phyloP scores from a whole-genome alignment of 2,888 invertebrate genomes.

The Athalia rosae region DNA sequence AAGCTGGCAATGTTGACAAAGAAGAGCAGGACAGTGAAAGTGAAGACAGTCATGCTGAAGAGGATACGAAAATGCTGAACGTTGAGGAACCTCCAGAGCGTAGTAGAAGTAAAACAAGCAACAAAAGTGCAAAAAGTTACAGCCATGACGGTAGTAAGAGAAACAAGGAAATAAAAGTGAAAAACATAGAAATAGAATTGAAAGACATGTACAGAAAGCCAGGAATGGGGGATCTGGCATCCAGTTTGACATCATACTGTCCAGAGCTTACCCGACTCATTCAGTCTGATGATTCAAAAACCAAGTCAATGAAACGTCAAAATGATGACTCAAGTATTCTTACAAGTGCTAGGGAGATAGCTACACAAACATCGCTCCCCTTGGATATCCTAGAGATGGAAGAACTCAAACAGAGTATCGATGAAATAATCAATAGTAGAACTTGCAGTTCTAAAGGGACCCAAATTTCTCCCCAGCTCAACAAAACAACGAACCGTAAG shows the following conservation, averaged over 20 bases:
- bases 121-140: conserved; percentile 58
- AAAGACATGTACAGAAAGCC: conserved; percentile 62
- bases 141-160: conserved; percentile 57
- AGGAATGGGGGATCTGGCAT: conserved; percentile 64
- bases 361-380: conserved; percentile 70
- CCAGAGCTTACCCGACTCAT: conserved; percentile 64
- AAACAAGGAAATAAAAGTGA: conserved; percentile 60
- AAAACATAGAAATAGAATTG: conserved; percentile 58
- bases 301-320: conserved; percentile 30
- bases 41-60: conserved; percentile 67
- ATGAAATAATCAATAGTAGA: conserved; percentile 69
- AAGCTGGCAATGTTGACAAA: conserved; percentile 59
- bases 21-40: conserved; percentile 64
- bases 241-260: conserved; percentile 65
- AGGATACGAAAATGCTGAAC: conserved; percentile 64
- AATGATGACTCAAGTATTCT: conserved; percentile 54
- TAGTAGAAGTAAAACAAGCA: conserved; percentile 65
- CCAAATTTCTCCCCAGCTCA: conserved; percentile 67
- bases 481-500: conserved; percentile 60
- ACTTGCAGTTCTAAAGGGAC: conserved; percentile 68
- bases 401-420: conserved; percentile 70
- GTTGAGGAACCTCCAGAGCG: conserved; percentile 57
- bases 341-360: conserved; percentile 65
- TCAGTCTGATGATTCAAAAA: conserved; percentile 57
- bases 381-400: conserved; percentile 71